Conservation (phyloP, 92 coral and sea anemone species). For the Epizoanthus scotinus region DNA sequence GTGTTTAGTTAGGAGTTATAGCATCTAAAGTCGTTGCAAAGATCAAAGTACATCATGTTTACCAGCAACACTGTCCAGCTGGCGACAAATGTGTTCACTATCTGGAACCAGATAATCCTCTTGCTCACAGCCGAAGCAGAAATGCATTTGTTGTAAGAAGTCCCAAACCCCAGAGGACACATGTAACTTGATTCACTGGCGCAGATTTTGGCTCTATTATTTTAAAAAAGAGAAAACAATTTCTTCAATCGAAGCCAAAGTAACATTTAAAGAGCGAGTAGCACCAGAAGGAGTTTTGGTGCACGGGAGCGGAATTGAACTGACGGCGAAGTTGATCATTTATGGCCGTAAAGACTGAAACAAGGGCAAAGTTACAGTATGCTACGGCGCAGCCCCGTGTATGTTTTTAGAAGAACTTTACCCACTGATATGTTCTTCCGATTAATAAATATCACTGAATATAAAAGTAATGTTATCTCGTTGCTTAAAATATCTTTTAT, state of each 20-base stretch:
- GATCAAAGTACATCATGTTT: background rate
- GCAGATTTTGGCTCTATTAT: background rate
- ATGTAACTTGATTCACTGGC: background rate
- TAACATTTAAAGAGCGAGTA: background rate
- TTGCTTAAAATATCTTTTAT: too few relatives aligned
- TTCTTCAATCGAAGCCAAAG: background rate
- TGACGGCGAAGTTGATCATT: background rate
- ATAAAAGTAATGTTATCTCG: too few relatives aligned
- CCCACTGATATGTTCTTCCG: background rate
- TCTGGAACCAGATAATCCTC: background rate
- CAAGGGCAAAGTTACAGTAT: background rate
- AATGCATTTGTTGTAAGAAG: background rate
- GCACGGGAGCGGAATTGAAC: background rate
- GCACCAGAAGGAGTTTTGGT: background rate
- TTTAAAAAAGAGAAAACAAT: background rate
- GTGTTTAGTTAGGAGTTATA: too few relatives aligned
- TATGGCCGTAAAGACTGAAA: too few relatives aligned
- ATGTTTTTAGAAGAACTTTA: background rate
- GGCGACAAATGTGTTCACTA: background rate
- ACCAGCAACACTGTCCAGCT: background rate
- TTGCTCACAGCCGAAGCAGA: too few relatives aligned
- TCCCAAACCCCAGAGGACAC: background rate
- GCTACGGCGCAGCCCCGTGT: background rate
- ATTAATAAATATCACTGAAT: too few relatives aligned
- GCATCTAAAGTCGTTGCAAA: background rate